These are phyloP conservation scores for Diarsia dahlii DNA, from an alignment of 2,888 invertebrate species.

Conservation along the genomic window DNA sequence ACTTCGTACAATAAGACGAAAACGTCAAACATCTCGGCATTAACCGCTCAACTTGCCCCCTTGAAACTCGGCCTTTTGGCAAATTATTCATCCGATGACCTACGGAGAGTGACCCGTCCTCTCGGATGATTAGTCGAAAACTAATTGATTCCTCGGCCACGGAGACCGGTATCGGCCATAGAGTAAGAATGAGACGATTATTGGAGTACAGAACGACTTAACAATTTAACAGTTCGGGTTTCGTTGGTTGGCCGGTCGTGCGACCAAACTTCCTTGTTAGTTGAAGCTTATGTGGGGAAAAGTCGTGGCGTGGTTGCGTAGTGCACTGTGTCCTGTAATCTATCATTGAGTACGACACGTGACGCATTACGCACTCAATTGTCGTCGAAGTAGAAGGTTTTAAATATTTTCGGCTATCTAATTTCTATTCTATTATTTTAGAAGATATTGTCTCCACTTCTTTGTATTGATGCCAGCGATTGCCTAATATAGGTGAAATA, in stretches of 20 bases:
- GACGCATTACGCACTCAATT: neutral
- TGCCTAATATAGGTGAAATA: neutral
- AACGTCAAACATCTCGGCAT: conserved; percentile 23
- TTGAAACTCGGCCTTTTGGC: conserved; percentile 69
- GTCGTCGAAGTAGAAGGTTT: too few species aligned
- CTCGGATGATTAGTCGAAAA: conserved; percentile 80
- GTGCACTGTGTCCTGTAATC: neutral
- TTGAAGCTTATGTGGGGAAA: neutral
- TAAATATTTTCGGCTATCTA: neutral
- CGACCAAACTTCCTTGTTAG: too few species aligned
- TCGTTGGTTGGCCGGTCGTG: too few species aligned
- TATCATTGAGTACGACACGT: neutral
- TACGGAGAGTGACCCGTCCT: conserved; percentile 76
- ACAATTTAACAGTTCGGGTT: too few species aligned
- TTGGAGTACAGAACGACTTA: conserved; percentile 5
- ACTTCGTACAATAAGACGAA: conserved; percentile 13
- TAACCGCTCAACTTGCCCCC: conserved; percentile 50
- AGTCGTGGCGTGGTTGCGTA: neutral
- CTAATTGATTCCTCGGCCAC: conserved; percentile 80
- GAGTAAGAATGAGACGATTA: conserved; percentile 11
- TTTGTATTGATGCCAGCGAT: neutral
- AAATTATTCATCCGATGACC: conserved; percentile 81
- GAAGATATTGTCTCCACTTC: neutral
- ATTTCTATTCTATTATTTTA: neutral
- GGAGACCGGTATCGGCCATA: conserved; percentile 27